Base-by-base conservation (phyloP, 2,113 vertebrate species). In the Chaetorhynchus papuensis region DNA sequence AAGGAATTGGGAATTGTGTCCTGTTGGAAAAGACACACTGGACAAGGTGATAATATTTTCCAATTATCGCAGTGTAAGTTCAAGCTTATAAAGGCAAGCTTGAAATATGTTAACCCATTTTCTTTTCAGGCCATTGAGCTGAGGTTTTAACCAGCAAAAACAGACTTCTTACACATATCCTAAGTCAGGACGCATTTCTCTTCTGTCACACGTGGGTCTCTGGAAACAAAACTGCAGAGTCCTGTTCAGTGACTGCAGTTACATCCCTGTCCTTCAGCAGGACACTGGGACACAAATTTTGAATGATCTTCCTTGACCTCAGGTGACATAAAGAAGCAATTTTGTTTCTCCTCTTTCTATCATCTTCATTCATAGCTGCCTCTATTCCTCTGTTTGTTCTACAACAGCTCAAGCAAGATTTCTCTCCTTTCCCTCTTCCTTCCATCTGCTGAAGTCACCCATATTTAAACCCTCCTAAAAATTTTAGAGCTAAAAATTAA, bases 141-240 rank as follows among this genome's bases (percentile, higher is more conserved):
- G 39, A 90, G 4, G 17, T 60, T 89, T 78, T 68, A 50, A 76
- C 3, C 50, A 47, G n/a, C 16, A 57, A 45, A 93, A 81, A 2
- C 1, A 10, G 28, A 30, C 9, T 76, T 53, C 18, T 11, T 24
- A 76, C 15, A 41, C 5, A 5, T 10, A 50, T 2, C 9, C 28
- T 10, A 21, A 39, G 12, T 50, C n/a, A 47, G 50, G 41, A 61
- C 0, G 0, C 0, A 0, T 14, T 80, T 33, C 61, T 65, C 13
- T 45, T 52, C 31, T 50, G 37, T 18, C 61, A 39, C 0, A 0
- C 23, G 42, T 18, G 13, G 15, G 31, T 42, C 3, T 77, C 59
- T 10, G 26, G 15, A 8, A 41, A 14, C 71, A 79, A 64, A 70
- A 77, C 9, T 2, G 33, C 10, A 52, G 33, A 81, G 23, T 19